These are phyloP conservation scores for Drosophila mimica DNA, from an alignment of 2,888 invertebrate genomes.

Conservation along the genomic window DNA sequence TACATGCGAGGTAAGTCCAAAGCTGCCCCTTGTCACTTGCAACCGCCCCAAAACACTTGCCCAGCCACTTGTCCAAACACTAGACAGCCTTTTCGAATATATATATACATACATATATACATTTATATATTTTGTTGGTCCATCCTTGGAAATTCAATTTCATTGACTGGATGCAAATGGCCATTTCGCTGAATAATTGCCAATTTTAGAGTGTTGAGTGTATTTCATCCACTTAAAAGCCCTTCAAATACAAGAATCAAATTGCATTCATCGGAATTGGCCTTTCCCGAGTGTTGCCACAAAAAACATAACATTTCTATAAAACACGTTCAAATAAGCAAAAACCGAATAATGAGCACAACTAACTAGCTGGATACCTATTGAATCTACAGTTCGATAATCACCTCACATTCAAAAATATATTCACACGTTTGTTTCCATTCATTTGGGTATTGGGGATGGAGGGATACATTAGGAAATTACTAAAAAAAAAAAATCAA, in stretches of 20 bases:
- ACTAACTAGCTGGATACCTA: background rate
- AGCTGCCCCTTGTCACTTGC: background rate
- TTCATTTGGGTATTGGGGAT: background rate
- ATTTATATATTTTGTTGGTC: background rate
- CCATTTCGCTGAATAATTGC: slow-evolving; percentile 59
- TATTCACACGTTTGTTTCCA: background rate
- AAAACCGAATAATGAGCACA: background rate
- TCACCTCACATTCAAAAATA: background rate
- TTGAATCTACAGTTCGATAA: background rate
- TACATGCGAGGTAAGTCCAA: slow-evolving; percentile 89
- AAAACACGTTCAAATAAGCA: slow-evolving; percentile 2
- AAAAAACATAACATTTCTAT: slow-evolving; percentile 3
- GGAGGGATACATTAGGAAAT: background rate
- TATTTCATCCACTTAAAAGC: slow-evolving; percentile 42
- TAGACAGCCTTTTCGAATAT: background rate
- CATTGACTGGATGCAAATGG: slow-evolving; percentile 26
- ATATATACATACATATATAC: background rate
- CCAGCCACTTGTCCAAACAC: background rate
- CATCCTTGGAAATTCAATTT: slow-evolving; percentile 31
- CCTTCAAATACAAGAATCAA: slow-evolving; percentile 19
- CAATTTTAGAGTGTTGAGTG: slow-evolving; percentile 50
- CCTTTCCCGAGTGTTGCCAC: background rate
- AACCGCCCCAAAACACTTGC: background rate
- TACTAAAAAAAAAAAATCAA: background rate
- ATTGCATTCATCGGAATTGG: slow-evolving; percentile 25